phyloP scores from a whole-genome alignment of 2,888 invertebrate genomes.

The Cartodere bifasciata region DNA sequence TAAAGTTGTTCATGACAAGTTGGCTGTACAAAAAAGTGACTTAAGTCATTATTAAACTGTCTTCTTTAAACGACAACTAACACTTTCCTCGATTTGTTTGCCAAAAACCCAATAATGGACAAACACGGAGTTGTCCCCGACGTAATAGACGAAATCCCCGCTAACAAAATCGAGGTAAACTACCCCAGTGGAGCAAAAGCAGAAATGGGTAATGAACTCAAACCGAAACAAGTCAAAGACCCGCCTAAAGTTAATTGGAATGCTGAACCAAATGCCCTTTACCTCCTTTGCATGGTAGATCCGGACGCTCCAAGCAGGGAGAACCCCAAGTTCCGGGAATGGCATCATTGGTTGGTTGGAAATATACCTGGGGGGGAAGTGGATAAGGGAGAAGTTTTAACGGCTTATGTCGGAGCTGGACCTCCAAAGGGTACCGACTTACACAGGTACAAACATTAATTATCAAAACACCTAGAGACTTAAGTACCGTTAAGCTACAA shows the following conservation, averaged over 20 bases:
- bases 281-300: slow-evolving; percentile 40
- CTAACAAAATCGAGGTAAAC: slow-evolving; percentile 20
- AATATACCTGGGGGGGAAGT: slow-evolving; percentile 52
- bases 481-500: too few species aligned
- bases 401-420: slow-evolving; percentile 50
- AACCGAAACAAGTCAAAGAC: slow-evolving; percentile 24
- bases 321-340: slow-evolving; percentile 56
- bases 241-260: slow-evolving; percentile 21
- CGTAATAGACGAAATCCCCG: slow-evolving; percentile 25
- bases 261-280: slow-evolving; percentile 16
- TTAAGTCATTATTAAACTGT: too few species aligned
- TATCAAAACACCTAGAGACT: too few species aligned
- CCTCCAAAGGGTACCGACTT: slow-evolving; percentile 59
- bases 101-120: too few species aligned
- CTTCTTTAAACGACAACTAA: too few species aligned
- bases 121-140: slow-evolving; percentile 27
- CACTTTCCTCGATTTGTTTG: too few species aligned
- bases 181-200: slow-evolving; percentile 15
- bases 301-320: slow-evolving; percentile 64
- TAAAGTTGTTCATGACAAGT: too few species aligned
- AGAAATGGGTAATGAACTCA: slow-evolving; percentile 21
- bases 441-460: slow-evolving; percentile 62
- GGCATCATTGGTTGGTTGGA: slow-evolving; percentile 66
- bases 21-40: too few species aligned
- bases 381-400: slow-evolving; percentile 45